These are phyloP conservation scores for Lanius collurio DNA, from an alignment of 2,113 vertebrate species.

Conservation along the genomic window DNA sequence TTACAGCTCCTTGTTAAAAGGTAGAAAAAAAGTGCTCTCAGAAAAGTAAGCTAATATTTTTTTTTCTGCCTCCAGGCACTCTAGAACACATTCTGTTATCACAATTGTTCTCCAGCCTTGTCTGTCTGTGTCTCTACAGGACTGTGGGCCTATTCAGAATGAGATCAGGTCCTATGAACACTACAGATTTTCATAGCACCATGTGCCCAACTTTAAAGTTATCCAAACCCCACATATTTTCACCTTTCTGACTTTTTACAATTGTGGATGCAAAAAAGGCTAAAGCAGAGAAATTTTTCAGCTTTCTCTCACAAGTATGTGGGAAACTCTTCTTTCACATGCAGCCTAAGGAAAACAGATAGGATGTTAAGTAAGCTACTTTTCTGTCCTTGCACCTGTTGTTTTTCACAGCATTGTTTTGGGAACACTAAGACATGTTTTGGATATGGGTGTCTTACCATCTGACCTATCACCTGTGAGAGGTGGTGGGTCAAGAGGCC, in stretches of 20 bases:
- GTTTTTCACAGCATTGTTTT: no score
- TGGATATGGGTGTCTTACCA: no score
- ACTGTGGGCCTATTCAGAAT: neutral
- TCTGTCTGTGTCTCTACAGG: neutral
- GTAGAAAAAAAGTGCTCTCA: neutral
- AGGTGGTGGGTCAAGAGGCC: no score
- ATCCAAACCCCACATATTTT: neutral
- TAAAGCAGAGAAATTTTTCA: no score
- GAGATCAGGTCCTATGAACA: neutral
- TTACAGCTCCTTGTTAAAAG: neutral
- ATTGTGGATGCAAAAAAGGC: no score
- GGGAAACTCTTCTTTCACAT: no score
- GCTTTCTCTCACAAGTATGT: no score
- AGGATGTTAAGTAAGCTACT: no score
- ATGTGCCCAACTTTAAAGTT: rapidly evolving
- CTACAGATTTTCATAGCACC: neutral
- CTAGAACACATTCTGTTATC: neutral
- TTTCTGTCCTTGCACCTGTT: no score
- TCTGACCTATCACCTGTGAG: no score
- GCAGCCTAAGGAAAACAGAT: no score
- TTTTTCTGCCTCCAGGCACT: neutral
- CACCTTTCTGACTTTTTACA: neutral
- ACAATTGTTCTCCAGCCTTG: neutral
- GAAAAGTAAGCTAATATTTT: neutral
- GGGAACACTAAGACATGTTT: no score